Percentiles rank a stretch among this genome's conserved stretches.
These are phyloP conservation scores for Agriopis aurantiaria DNA, from an alignment of 2,888 invertebrate species.

Conservation along the genomic window DNA sequence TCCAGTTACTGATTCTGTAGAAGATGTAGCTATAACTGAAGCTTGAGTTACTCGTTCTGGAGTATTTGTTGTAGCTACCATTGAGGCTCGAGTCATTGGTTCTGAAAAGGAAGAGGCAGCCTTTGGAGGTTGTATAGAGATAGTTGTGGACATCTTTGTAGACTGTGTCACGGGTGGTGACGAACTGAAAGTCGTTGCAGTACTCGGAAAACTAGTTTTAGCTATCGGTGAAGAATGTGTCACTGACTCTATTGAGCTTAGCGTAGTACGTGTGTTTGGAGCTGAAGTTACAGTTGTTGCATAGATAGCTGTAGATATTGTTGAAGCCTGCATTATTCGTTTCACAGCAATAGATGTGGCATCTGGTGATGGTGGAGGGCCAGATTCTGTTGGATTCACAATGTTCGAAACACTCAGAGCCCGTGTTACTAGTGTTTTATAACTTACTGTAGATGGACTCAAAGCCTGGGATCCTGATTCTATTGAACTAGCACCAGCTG, in stretches of 20 bases:
- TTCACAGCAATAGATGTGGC: background rate
- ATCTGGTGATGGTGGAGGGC: background rate
- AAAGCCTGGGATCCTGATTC: background rate
- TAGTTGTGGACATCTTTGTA: background rate
- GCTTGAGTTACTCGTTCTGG: too few species aligned
- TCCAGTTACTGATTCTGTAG: background rate
- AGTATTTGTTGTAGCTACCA: conserved; percentile 4
- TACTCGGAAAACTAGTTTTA: conserved; percentile 1
- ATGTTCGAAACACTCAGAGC: background rate
- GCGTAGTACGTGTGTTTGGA: background rate
- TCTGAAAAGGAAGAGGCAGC: background rate
- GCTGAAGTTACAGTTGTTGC: background rate
- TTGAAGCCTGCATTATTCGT: background rate
- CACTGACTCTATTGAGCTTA: background rate
- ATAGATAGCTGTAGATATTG: background rate
- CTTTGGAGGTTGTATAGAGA: background rate
- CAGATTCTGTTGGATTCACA: background rate
- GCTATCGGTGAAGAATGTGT: background rate
- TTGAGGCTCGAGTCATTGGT: background rate
- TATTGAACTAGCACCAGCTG: background rate
- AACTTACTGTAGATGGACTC: background rate
- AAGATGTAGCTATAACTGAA: too few species aligned
- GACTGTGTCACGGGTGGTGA: background rate
- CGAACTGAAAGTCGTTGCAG: background rate
- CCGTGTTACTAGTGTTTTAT: background rate